A percentile compares a stretch with the other conserved stretches of the same genome.
phyloP scores from a whole-genome alignment of 2,888 invertebrate genomes.

The Keiferia lycopersicella region DNA sequence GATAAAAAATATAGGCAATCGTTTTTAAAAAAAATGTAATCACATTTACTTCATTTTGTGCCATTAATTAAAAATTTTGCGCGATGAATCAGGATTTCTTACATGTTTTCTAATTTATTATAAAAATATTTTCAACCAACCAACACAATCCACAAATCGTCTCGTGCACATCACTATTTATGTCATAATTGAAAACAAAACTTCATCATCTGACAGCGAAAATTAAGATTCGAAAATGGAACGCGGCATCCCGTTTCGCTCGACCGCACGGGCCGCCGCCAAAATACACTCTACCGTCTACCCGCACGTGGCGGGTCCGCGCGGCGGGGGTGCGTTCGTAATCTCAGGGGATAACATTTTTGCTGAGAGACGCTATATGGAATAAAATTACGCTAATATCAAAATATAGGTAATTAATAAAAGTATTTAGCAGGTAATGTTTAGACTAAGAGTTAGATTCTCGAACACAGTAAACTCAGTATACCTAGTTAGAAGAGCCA shows the following conservation, averaged over 20 bases:
- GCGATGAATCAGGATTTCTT: background rate
- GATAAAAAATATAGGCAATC: no score
- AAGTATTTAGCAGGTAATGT: no score
- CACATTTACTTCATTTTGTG: no score
- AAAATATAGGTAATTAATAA: no score
- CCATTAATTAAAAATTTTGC: background rate
- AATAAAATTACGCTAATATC: no score
- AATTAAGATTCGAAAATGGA: constrained; percentile 34
- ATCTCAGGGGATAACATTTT: constrained; percentile 11
- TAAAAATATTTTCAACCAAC: constrained; percentile 8
- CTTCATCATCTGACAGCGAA: constrained; percentile 18
- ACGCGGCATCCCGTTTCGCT: constrained; percentile 47
- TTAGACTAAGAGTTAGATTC: no score
- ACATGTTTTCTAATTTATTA: no score
- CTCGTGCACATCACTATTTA: constrained; percentile 24
- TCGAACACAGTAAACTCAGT: no score
- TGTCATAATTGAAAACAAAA: constrained; percentile 17
- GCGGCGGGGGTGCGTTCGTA: constrained; percentile 41
- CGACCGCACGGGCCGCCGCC: constrained; percentile 68
- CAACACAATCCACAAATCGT: constrained; percentile 19
- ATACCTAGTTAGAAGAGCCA: no score
- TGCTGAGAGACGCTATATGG: no score
- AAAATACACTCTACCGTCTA: constrained; percentile 69
- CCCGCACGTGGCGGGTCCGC: constrained; percentile 64
- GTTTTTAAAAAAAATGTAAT: no score